These are phyloP conservation scores for Pelecanus crispus DNA, from an alignment of 2,113 vertebrate species.

Conservation along the genomic window DNA sequence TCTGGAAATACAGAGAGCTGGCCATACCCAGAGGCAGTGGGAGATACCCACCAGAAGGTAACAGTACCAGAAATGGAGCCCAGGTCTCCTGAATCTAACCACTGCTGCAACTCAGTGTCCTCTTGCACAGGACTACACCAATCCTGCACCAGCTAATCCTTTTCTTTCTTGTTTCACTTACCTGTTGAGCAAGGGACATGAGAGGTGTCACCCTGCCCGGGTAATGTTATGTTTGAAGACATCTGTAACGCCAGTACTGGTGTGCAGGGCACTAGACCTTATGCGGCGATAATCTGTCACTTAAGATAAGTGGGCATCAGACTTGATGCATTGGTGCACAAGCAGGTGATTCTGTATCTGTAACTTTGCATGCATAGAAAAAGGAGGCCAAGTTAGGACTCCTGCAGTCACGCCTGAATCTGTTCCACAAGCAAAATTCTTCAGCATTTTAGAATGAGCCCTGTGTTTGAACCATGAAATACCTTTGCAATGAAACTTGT, in stretches of 20 bases:
- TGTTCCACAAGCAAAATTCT: background rate
- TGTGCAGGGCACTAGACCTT: background rate
- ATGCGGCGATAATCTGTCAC: rapidly evolving
- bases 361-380: background rate
- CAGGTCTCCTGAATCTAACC: background rate
- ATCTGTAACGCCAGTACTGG: background rate
- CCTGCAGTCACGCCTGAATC: background rate
- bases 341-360: background rate
- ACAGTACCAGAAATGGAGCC: background rate
- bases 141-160: background rate
- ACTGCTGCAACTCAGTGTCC: background rate
- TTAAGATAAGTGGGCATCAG: background rate
- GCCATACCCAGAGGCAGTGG: background rate
- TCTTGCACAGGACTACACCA: background rate
- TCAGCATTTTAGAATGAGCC: background rate
- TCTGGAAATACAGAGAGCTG: background rate
- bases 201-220: background rate
- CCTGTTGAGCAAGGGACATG: background rate
- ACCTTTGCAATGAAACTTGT: background rate
- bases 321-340: background rate
- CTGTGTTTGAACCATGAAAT: background rate
- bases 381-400: background rate
- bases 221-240: background rate
- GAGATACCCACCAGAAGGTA: background rate
- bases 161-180: background rate